These are phyloP conservation scores for Sinhomidia bicolor DNA, from an alignment of 2,888 invertebrate species.

Conservation along the genomic window DNA sequence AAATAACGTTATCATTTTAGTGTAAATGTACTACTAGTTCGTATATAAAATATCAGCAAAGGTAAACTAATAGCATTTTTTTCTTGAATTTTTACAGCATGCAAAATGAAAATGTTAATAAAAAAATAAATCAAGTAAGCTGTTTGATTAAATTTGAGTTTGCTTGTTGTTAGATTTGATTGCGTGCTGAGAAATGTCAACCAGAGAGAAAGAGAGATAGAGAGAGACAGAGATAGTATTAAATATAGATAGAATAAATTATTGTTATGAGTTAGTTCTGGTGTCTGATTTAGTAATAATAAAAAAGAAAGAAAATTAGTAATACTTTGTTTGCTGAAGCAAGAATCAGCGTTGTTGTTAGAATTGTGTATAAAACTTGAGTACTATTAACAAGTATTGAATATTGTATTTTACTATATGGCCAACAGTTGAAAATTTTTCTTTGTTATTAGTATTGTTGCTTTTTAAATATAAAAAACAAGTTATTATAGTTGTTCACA, in stretches of 20 bases:
- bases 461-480: no score
- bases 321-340: background rate
- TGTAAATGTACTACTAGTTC: constrained; percentile 28
- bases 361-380: no score
- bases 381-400: no score
- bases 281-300: background rate
- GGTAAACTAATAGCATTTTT: background rate
- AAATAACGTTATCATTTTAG: constrained; percentile 69
- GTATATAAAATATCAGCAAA: no score
- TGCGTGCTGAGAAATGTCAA: constrained; percentile 73
- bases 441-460: no score
- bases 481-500: no score
- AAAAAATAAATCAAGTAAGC: background rate
- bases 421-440: no score
- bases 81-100: background rate
- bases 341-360: background rate
- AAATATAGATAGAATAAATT: background rate
- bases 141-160: no score
- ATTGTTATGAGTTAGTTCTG: background rate
- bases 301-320: no score
- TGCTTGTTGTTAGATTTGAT: background rate
- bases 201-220: constrained; percentile 11
- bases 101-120: background rate
- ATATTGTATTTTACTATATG: no score
- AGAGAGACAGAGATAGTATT: background rate